Base-by-base conservation (phyloP, 2,797 vertebrate species). In the Microcaecilia unicolor region DNA sequence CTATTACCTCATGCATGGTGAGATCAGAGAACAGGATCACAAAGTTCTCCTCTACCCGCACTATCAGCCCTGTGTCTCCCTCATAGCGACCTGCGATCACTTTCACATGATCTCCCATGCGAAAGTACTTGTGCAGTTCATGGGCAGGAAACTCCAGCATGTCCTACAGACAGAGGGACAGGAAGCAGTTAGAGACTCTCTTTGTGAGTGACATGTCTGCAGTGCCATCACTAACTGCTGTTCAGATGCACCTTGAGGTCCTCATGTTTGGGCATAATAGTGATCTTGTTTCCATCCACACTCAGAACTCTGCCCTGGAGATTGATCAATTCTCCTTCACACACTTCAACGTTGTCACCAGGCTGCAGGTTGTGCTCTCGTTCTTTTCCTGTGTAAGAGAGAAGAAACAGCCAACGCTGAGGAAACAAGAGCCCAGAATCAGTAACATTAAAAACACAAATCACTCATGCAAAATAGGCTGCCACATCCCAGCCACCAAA, bases 1-100 rank as follows among this genome's bases (percentile, higher is more conserved):
- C 59, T 52, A n/a, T n/a, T 58, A 90, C 90, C 90, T 97, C 93
- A 0, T 98, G 94, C 94, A 98, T 98, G 41, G 94, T 97, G 50
- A 98, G 91, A 58, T 98, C 94, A 0, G 94, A 97, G 61, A 97
- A 97, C 1, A 97, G 88, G 67, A 98, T 97, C 35, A 98, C 92
- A 0, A 98, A 98, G 63, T 93, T 98, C 51, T 98, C 94, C 50
- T 97, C 94, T 46, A 97, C 94, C 0, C 94, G 46, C 24, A 98
- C 94, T 5, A 97, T 93, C 20, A 97, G 85, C 2, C 93, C 93
- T 0, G 94, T 98, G 79, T 98, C 94, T 0, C 94, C 93, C 37
- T 98, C 93, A 2, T 90, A 98, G 1, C 93, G 81, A 1, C 94
- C 94, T 0, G 92, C 92, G 1, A 97, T 95, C 47, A 98, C 94